Evolutionary conservation across 2,113 vertebrate genomes (phyloP).

Genomic region (Ochotona princeps): DNA sequence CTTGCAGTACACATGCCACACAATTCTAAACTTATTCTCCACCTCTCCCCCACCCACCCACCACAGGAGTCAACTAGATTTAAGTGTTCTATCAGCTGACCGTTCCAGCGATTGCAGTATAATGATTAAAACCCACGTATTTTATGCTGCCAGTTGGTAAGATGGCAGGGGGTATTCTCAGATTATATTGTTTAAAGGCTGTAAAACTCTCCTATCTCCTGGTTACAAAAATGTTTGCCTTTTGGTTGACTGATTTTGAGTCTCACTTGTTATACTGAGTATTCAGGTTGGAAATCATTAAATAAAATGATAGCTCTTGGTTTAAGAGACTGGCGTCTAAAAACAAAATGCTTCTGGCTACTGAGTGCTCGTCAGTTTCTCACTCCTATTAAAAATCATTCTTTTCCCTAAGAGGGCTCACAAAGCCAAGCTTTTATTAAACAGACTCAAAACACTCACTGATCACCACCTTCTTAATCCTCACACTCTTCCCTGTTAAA

Average conservation of each 20-base stretch:
- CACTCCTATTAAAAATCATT: constrained; percentile 64
- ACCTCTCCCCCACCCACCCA: not conserved
- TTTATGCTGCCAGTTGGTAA: constrained; percentile 67
- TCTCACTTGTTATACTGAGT: constrained; percentile 62
- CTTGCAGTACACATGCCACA: constrained; percentile 55
- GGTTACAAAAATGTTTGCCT: constrained; percentile 79
- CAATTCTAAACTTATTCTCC: constrained; percentile 25
- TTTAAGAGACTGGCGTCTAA: constrained; percentile 68
- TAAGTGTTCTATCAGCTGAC: constrained; percentile 51
- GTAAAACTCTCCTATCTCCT: constrained; percentile 76
- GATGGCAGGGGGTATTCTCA: constrained; percentile 57
- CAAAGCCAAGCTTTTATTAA: constrained; percentile 62
- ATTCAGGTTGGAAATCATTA: constrained; percentile 76
- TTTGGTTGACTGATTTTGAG: constrained; percentile 75
- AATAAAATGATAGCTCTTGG: constrained; percentile 80
- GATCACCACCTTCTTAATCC: constrained; percentile 55
- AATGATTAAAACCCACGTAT: constrained; percentile 64
- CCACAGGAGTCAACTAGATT: constrained; percentile 19
- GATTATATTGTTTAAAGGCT: constrained; percentile 72
- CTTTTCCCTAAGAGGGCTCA: constrained; percentile 1
- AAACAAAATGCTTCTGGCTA: constrained; percentile 59
- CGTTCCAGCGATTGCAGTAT: constrained; percentile 16
- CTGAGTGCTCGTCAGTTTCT: constrained; percentile 48
- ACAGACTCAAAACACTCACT: constrained; percentile 62
- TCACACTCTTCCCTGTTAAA: constrained; percentile 50